Percentiles rank a stretch among this genome's conserved stretches.
Evolutionary conservation across 2,797 vertebrate genomes (phyloP).

Genomic region (Clarias fuscus): DNA sequence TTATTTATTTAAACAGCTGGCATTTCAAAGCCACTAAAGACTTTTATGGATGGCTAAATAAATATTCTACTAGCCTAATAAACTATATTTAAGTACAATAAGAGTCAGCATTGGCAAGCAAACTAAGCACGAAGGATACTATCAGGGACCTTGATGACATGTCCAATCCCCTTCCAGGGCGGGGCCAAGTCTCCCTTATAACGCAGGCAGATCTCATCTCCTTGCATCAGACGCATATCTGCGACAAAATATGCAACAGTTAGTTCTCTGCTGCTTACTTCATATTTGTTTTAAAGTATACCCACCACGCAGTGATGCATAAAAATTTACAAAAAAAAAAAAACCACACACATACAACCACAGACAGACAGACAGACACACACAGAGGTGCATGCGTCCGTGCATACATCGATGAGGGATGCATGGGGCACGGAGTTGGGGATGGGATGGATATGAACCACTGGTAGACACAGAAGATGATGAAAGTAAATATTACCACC

Average conservation of each 20-base stretch:
- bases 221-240: slow-evolving; percentile 99
- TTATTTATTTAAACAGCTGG: slow-evolving; percentile 22
- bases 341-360: slow-evolving; percentile 14
- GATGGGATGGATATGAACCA: slow-evolving; percentile 66
- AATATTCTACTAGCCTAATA: slow-evolving; percentile 9
- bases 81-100: neutral
- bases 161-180: slow-evolving; percentile 96
- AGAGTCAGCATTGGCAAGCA: neutral
- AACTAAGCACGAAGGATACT: slow-evolving; percentile 86
- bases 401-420: slow-evolving; percentile 65
- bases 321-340: slow-evolving; percentile 11
- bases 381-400: slow-evolving; percentile 42
- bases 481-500: slow-evolving; percentile 74
- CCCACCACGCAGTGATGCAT: slow-evolving; percentile 38
- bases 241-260: slow-evolving; percentile 31
- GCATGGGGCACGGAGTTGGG: slow-evolving; percentile 58
- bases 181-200: slow-evolving; percentile 97
- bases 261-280: neutral
- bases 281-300: neutral
- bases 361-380: slow-evolving; percentile 28
- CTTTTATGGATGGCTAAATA: neutral
- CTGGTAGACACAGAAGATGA: slow-evolving; percentile 61
- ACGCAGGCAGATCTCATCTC: slow-evolving; percentile 95
- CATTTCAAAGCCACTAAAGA: neutral
- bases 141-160: slow-evolving; percentile 98